phyloP scores from a whole-genome alignment of 2,113 vertebrate species.

The Eclectus roratus region DNA sequence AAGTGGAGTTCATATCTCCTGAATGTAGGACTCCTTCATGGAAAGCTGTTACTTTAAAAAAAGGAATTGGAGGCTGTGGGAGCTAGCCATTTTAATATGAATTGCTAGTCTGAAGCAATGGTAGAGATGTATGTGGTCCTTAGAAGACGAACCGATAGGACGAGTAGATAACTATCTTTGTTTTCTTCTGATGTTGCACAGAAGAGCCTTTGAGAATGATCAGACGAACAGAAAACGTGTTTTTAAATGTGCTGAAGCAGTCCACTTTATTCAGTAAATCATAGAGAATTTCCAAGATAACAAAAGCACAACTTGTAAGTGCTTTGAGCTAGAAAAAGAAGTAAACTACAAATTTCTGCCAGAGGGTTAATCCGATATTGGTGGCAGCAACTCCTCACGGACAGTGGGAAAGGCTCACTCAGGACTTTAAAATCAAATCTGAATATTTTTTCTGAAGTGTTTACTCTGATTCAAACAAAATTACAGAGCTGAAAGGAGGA shows the following conservation, averaged over 20 bases:
- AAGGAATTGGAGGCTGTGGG: not conserved
- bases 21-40: not conserved
- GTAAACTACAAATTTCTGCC: not conserved
- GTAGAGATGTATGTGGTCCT: not conserved
- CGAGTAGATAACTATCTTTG: not conserved
- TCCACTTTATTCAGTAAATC: not conserved
- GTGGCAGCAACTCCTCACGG: not conserved
- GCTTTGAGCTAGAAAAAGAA: not conserved
- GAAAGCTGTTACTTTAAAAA: not conserved
- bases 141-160: not conserved
- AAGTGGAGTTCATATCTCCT: not conserved
- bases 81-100: not conserved
- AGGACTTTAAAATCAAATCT: not conserved
- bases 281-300: not conserved
- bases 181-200: not conserved
- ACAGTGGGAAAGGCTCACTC: not conserved
- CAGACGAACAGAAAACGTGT: not conserved
- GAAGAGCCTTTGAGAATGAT: not conserved
- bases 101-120: not conserved
- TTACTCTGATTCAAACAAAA: not conserved
- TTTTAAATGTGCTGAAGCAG: not conserved
- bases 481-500: not conserved
- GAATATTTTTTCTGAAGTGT: not conserved
- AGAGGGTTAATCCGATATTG: not conserved
- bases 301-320: not conserved